A percentile compares a stretch with the other conserved stretches of the same genome.
phyloP scores from a whole-genome alignment of 2,797 vertebrate species.

The Pteropus rufus region DNA sequence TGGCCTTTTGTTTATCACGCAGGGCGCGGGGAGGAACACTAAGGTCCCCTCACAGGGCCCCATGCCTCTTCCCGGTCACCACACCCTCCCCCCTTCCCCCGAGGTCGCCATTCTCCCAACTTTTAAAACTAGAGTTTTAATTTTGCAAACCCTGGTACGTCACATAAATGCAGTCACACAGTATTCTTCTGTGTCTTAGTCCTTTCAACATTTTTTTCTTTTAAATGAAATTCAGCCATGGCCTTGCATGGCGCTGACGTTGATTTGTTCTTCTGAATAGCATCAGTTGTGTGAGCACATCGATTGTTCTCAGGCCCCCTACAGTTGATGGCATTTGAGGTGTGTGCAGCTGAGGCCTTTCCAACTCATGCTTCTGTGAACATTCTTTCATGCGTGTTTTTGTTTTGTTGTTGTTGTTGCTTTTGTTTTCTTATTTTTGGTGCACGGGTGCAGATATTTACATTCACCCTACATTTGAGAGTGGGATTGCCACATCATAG shows the following conservation, averaged over 20 bases:
- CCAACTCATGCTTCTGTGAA: not conserved
- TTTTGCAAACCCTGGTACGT: not conserved
- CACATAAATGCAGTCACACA: not conserved
- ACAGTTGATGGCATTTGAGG: not conserved
- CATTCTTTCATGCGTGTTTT: too few species aligned
- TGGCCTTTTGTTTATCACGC: not conserved
- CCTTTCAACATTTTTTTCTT: not conserved
- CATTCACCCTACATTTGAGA: rapidly evolving
- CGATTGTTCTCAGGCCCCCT: not conserved
- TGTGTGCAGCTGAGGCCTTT: not conserved
- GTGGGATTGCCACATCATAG: rapidly evolving
- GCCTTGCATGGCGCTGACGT: too few species aligned
- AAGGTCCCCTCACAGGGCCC: not conserved
- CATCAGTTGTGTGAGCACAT: too few species aligned
- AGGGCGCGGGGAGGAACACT: not conserved
- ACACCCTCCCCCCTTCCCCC: not conserved
- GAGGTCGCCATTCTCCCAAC: not conserved
- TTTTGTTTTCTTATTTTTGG: not conserved
- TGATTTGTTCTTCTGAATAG: too few species aligned
- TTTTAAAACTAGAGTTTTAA: not conserved
- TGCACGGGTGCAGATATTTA: not conserved
- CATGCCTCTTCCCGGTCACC: not conserved
- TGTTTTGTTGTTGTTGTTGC: too few species aligned
- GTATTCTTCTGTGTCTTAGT: not conserved
- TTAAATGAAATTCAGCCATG: not conserved